Evolutionary conservation across 2,113 vertebrate genomes (phyloP).

Genomic region (Dolichallabes microphthalmus): DNA sequence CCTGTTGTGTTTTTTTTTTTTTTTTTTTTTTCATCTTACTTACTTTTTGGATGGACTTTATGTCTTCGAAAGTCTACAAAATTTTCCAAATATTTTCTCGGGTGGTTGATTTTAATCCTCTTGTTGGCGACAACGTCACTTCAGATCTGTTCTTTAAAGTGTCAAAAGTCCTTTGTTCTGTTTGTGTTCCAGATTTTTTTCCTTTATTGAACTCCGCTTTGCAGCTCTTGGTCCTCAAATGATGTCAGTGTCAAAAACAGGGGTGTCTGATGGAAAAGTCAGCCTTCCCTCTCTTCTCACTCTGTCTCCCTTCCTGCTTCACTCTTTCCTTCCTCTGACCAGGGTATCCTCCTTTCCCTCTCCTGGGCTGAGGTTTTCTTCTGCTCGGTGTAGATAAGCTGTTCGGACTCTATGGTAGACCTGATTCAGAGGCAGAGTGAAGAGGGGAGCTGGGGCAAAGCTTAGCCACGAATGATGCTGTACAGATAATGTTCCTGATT

Average conservation of each 20-base stretch:
- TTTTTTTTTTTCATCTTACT: too few species aligned
- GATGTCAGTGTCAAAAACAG: neutral
- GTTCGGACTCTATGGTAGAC: constrained; percentile 52
- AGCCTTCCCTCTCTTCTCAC: neutral
- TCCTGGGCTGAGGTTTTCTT: constrained; percentile 8
- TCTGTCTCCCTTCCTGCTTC: constrained; percentile 42
- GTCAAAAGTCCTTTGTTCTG: neutral
- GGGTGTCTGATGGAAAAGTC: neutral
- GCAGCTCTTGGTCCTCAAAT: neutral
- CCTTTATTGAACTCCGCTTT: neutral
- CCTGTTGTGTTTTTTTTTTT: neutral
- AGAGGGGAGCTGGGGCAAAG: neutral
- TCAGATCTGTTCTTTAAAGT: neutral
- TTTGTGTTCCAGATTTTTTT: neutral
- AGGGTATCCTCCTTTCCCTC: constrained; percentile 61
- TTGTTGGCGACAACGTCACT: neutral
- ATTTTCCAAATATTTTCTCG: neutral
- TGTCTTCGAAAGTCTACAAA: neutral
- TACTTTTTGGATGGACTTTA: constrained; percentile 20
- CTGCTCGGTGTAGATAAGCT: constrained; percentile 42
- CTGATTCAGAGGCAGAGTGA: neutral
- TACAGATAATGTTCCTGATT: constrained; percentile 4
- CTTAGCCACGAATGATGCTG: neutral
- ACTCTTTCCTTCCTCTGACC: constrained; percentile 54
- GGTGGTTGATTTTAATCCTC: neutral